phyloP scores from a whole-genome alignment of 30 jellyfish, hydroid and myxozoan genomes.

The Hydra vulgaris region DNA sequence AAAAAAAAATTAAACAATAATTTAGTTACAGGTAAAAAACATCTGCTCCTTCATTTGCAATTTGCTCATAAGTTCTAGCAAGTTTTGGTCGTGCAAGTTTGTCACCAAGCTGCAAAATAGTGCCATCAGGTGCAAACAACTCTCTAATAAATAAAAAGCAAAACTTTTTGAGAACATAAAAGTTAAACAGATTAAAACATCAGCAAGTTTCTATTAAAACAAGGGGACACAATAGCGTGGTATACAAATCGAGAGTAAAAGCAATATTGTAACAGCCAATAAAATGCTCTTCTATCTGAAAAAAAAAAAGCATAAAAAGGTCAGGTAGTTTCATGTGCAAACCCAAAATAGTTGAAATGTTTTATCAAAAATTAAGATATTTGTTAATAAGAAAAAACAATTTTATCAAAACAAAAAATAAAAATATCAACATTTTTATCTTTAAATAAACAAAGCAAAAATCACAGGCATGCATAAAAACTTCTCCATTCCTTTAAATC shows the following conservation, averaged over 20 bases:
- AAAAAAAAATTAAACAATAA: not conserved
- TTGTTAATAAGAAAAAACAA: too few relatives aligned
- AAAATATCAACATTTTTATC: too few relatives aligned
- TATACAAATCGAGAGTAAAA: not conserved
- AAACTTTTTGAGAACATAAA: not conserved
- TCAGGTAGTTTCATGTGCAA: too few relatives aligned
- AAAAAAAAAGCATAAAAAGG: not conserved
- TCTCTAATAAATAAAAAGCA: constrained; percentile 47
- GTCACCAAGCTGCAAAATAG: constrained; percentile 64
- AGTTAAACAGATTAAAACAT: not conserved
- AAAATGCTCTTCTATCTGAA: not conserved
- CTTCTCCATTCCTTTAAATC: too few relatives aligned
- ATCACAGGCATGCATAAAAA: too few relatives aligned
- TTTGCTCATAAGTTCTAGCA: constrained; percentile 81
- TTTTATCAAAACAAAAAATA: too few relatives aligned
- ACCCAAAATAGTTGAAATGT: too few relatives aligned
- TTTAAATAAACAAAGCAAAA: too few relatives aligned
- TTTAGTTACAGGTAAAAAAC: constrained; percentile 78
- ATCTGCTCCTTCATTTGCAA: constrained; percentile 91
- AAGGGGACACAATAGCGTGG: constrained; percentile 5
- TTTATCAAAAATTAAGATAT: too few relatives aligned
- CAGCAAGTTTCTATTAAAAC: not conserved
- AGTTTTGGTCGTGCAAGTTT: constrained; percentile 77
- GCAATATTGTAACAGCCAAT: not conserved
- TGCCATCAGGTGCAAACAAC: constrained; percentile 97